Conservation (phyloP, 2,113 vertebrate genomes). For the Laticauda laticaudata region DNA sequence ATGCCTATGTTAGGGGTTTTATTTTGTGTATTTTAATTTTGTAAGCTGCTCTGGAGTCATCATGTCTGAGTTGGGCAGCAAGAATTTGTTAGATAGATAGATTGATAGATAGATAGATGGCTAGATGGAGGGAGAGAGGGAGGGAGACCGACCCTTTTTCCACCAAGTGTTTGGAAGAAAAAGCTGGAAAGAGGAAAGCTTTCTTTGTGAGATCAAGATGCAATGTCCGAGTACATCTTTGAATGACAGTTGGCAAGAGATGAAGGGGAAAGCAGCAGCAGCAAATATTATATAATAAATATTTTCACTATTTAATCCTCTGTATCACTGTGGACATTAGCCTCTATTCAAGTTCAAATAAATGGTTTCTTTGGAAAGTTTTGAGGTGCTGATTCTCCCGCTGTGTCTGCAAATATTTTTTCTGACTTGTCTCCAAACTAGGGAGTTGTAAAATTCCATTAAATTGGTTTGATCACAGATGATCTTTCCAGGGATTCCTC, state of each 20-base stretch:
- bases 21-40: not conserved
- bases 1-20: too few relatives aligned
- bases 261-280: slow-evolving; percentile 57
- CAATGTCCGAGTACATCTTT: slow-evolving; percentile 56
- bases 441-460: not conserved
- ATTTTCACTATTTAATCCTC: slow-evolving; percentile 67
- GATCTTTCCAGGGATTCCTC: not conserved
- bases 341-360: slow-evolving; percentile 48
- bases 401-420: slow-evolving; percentile 8
- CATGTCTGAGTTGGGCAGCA: not conserved
- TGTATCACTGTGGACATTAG: slow-evolving; percentile 36
- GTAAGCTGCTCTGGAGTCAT: not conserved
- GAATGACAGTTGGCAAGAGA: slow-evolving; percentile 63
- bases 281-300: slow-evolving; percentile 29
- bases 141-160: not conserved
- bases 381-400: slow-evolving; percentile 20
- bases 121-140: too few relatives aligned
- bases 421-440: not conserved
- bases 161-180: not conserved
- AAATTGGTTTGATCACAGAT: not conserved
- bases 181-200: slow-evolving; percentile 1
- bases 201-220: slow-evolving; percentile 57
- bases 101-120: not conserved
- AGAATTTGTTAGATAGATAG: not conserved
- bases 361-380: slow-evolving; percentile 40